Evolutionary conservation across 2,113 vertebrate genomes (phyloP).

Genomic region (Serinus canaria): DNA sequence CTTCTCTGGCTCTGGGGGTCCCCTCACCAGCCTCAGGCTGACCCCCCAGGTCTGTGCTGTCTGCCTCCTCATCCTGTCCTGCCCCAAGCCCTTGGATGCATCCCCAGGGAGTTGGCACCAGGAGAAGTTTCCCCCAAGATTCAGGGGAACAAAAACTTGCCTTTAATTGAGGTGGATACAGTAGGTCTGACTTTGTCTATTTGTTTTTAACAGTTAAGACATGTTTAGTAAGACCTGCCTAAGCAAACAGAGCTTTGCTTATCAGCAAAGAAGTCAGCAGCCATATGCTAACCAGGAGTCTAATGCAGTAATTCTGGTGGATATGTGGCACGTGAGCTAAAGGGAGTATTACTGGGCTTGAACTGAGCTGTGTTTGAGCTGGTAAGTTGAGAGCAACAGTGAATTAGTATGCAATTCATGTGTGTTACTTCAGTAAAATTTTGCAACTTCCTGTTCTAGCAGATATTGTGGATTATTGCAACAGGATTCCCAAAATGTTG

Average conservation of each 20-base stretch:
- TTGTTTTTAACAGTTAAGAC: neutral
- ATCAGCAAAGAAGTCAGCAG: neutral
- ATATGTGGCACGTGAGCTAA: neutral
- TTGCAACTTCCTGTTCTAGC: neutral
- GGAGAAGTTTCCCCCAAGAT: neutral
- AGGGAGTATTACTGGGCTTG: neutral
- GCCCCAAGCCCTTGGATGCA: fast-evolving
- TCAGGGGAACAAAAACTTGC: neutral
- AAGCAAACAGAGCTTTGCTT: neutral
- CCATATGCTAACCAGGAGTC: neutral
- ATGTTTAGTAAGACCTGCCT: neutral
- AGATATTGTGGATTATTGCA: neutral
- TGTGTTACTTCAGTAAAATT: neutral
- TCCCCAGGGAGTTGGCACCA: neutral
- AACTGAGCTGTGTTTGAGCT: neutral
- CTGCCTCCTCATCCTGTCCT: neutral
- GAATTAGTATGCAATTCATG: neutral
- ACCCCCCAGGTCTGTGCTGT: fast-evolving
- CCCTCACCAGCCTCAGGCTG: neutral
- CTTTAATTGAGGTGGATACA: neutral
- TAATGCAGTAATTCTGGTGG: neutral
- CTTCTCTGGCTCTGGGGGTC: neutral
- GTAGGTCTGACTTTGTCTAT: neutral
- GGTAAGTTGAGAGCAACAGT: neutral
- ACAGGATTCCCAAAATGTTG: neutral